Percentiles rank a stretch among this genome's conserved stretches.
These are phyloP conservation scores for Ammodytes marinus DNA, from an alignment of 2,113 vertebrate species.

Conservation along the genomic window DNA sequence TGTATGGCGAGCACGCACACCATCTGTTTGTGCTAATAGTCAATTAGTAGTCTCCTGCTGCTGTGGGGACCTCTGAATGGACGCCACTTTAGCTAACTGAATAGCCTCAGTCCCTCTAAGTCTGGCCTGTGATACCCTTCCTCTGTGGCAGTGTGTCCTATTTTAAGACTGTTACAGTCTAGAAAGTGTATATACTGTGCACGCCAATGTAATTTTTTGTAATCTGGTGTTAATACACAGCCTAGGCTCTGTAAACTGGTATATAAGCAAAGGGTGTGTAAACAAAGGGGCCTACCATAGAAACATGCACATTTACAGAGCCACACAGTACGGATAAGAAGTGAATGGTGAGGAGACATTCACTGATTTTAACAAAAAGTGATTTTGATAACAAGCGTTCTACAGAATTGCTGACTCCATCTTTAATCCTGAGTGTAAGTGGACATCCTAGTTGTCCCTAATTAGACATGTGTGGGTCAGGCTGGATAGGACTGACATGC, in stretches of 20 bases:
- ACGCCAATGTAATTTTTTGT: not conserved
- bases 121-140: not conserved
- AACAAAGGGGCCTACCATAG: no score
- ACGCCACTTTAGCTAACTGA: conserved; percentile 41
- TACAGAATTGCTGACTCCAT: no score
- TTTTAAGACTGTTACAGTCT: conserved; percentile 21
- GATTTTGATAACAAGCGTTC: no score
- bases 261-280: no score
- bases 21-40: conserved; percentile 75
- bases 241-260: no score
- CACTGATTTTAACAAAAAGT: no score
- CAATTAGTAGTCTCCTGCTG: conserved; percentile 67
- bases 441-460: not conserved
- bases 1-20: conserved; percentile 47
- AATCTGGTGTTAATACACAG: no score
- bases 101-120: conserved; percentile 5
- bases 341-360: no score
- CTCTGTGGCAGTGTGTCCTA: not conserved
- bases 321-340: no score
- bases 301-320: no score
- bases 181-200: not conserved
- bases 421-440: conserved; percentile 3
- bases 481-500: conserved; percentile 3
- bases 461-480: conserved; percentile 31
- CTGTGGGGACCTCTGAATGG: conserved; percentile 50